These are phyloP conservation scores for Sebastes minor DNA, from an alignment of 2,797 vertebrate species.

Conservation along the genomic window DNA sequence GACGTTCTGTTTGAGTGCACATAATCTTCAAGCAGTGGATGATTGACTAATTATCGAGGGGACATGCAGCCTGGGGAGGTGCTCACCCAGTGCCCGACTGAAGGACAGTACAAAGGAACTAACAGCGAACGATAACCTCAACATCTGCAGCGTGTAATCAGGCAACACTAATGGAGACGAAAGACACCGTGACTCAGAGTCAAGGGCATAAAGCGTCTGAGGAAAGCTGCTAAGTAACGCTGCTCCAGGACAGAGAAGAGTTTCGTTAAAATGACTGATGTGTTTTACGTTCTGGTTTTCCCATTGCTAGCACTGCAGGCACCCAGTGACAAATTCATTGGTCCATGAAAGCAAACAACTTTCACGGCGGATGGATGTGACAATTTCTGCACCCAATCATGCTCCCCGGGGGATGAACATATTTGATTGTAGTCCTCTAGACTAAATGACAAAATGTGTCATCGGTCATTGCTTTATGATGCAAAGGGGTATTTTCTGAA, in stretches of 20 bases:
- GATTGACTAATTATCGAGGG: conserved; percentile 29
- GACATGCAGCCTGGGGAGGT: conserved; percentile 11
- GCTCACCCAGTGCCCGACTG: neutral
- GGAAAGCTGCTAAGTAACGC: neutral
- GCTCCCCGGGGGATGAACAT: neutral
- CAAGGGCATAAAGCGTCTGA: neutral
- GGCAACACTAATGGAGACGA: neutral
- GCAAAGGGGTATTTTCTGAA: neutral
- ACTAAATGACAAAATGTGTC: neutral
- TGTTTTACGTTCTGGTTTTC: neutral
- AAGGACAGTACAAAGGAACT: conserved; percentile 4
- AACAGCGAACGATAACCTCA: conserved; percentile 18
- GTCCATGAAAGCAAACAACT: neutral
- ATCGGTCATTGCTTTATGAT: neutral
- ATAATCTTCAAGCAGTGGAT: conserved; percentile 3
- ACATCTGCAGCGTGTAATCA: conserved; percentile 38
- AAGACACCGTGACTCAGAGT: neutral
- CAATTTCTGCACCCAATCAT: neutral
- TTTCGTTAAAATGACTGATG: neutral
- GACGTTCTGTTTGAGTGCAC: conserved; percentile 15
- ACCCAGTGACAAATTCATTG: neutral
- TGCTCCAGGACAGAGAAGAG: neutral
- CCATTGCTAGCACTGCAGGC: neutral
- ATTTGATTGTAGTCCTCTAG: neutral
- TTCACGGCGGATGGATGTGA: neutral